phyloP scores from a whole-genome alignment of 2,797 vertebrate genomes.

The Lutjanus campechanus region DNA sequence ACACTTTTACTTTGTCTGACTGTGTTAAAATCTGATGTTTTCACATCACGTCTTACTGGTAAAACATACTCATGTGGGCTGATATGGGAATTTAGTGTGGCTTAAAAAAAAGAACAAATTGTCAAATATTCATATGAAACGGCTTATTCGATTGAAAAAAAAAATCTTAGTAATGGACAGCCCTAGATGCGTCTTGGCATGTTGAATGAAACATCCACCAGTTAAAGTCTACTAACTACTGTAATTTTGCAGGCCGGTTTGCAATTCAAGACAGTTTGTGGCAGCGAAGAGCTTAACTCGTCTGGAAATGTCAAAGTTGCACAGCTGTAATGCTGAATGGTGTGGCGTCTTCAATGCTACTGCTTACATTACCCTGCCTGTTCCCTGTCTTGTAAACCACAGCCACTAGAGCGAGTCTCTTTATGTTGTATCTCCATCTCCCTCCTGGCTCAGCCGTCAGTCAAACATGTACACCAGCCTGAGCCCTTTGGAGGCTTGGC shows the following conservation, averaged over 20 bases:
- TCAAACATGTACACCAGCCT: conserved; percentile 23
- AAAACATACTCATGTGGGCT: too few relatives aligned
- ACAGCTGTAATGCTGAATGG: neutral
- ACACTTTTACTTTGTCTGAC: too few relatives aligned
- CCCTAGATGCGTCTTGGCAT: neutral
- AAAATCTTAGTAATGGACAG: too few relatives aligned
- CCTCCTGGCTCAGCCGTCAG: conserved; percentile 40
- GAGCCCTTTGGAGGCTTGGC: neutral
- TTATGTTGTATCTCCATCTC: conserved; percentile 3
- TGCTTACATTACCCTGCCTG: conserved; percentile 12
- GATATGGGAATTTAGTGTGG: too few relatives aligned
- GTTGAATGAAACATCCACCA: conserved; percentile 1
- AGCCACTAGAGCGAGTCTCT: conserved; percentile 19
- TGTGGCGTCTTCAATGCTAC: neutral
- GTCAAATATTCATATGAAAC: too few relatives aligned
- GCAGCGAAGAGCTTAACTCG: neutral
- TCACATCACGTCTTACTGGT: too few relatives aligned
- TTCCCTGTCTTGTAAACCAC: conserved; percentile 38
- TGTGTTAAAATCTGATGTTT: too few relatives aligned
- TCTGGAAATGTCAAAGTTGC: conserved; percentile 11
- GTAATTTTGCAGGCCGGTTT: conserved; percentile 7
- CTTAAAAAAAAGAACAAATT: too few relatives aligned
- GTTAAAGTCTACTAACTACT: neutral
- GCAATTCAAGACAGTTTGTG: neutral
- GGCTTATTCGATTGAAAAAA: too few relatives aligned